phyloP scores from a whole-genome alignment of 1,140 invertebrate species.

The Alviniconcha marisindica region DNA sequence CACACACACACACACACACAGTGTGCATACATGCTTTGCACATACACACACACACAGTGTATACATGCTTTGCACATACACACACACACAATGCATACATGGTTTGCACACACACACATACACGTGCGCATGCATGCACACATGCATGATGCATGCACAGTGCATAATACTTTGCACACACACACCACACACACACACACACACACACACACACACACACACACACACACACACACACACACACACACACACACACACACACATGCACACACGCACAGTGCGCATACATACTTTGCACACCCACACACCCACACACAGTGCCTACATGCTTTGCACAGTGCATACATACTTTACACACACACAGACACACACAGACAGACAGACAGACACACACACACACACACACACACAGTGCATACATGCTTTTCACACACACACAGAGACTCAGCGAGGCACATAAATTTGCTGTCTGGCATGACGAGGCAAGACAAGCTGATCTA shows the following conservation, averaged over 20 bases:
- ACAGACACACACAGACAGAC: not conserved
- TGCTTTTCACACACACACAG: not conserved
- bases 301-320: not conserved
- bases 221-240: not conserved
- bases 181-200: not conserved
- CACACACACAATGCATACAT: no score
- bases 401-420: not conserved
- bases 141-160: no score
- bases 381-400: not conserved
- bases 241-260: not conserved
- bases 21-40: no score
- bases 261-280: not conserved
- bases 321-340: not conserved
- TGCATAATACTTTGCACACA: no score
- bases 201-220: constrained; percentile 19
- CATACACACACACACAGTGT: no score
- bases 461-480: no score
- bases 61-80: no score
- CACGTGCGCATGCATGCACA: no score
- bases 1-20: no score
- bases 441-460: not conserved
- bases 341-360: not conserved
- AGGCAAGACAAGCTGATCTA: no score
- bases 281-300: not conserved
- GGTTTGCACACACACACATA: no score